phyloP scores from a whole-genome alignment of 2,797 vertebrate species.

The Pygocentrus nattereri region DNA sequence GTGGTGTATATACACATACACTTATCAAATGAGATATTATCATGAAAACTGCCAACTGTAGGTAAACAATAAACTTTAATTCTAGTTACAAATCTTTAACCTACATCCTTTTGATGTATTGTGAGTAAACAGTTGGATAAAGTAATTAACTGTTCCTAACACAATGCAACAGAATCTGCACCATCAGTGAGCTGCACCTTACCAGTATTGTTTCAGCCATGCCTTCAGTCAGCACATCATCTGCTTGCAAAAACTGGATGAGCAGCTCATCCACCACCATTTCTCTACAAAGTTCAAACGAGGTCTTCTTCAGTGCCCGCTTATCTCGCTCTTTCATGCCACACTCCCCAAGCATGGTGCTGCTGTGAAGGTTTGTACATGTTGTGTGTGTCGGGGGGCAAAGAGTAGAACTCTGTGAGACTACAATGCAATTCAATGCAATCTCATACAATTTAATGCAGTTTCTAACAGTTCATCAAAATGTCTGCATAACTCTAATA shows the following conservation, averaged over 20 bases:
- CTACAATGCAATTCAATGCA: neutral
- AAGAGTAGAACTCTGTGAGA: neutral
- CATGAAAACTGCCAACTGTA: neutral
- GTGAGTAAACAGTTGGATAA: neutral
- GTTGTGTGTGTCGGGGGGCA: neutral
- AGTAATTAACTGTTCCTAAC: neutral
- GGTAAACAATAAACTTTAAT: neutral
- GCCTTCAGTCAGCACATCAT: slow-evolving; percentile 77
- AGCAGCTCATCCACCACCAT: slow-evolving; percentile 82
- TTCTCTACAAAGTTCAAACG: slow-evolving; percentile 69
- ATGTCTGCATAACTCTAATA: neutral
- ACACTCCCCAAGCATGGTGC: slow-evolving; percentile 73
- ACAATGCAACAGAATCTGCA: neutral
- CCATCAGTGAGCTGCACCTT: neutral
- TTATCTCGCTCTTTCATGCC: slow-evolving; percentile 76
- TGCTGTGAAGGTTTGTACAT: neutral
- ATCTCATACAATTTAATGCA: neutral
- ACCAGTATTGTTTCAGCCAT: slow-evolving; percentile 83
- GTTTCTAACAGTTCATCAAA: neutral
- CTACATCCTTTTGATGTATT: neutral
- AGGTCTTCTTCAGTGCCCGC: slow-evolving; percentile 65
- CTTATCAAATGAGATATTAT: neutral
- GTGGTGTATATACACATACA: neutral
- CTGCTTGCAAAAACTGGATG: slow-evolving; percentile 74
- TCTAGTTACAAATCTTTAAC: neutral